Conservation (phyloP, 2,113 vertebrate genomes). For the Cricetomys ansorgei region DNA sequence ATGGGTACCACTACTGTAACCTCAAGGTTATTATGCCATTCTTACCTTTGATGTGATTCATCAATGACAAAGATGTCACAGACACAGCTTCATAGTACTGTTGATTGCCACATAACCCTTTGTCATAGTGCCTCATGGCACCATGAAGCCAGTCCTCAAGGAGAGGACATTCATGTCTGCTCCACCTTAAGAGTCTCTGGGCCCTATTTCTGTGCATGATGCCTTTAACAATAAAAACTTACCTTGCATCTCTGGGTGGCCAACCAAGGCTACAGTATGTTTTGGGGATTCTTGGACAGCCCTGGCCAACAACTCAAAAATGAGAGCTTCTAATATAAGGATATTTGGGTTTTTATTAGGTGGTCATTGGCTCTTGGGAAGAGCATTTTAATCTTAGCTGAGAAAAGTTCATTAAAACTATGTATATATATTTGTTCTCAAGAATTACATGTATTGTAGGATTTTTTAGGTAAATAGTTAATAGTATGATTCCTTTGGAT, state of each 20-base stretch:
- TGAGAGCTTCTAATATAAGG: no score
- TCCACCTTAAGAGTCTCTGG: neutral
- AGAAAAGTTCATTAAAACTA: neutral
- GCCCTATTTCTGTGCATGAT: neutral
- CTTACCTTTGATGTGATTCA: neutral
- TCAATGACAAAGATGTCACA: no score
- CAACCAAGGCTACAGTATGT: neutral
- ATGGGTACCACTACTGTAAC: neutral
- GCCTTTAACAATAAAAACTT: neutral
- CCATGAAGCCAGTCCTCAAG: neutral
- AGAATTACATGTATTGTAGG: neutral
- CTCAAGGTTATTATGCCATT: neutral
- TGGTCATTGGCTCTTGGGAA: neutral
- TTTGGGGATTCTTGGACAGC: neutral
- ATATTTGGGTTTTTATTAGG: neutral
- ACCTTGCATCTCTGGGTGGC: neutral
- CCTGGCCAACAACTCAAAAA: neutral
- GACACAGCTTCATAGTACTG: no score
- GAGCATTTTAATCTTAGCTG: neutral
- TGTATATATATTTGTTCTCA: neutral
- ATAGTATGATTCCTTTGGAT: neutral
- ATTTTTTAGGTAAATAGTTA: neutral
- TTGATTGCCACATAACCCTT: neutral
- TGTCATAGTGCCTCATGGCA: neutral
- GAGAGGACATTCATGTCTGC: neutral